Evolutionary conservation across 2,113 vertebrate genomes (phyloP), one percentile per base, ranked within the genome.

Genomic region (Dasyurus viverrinus): DNA sequence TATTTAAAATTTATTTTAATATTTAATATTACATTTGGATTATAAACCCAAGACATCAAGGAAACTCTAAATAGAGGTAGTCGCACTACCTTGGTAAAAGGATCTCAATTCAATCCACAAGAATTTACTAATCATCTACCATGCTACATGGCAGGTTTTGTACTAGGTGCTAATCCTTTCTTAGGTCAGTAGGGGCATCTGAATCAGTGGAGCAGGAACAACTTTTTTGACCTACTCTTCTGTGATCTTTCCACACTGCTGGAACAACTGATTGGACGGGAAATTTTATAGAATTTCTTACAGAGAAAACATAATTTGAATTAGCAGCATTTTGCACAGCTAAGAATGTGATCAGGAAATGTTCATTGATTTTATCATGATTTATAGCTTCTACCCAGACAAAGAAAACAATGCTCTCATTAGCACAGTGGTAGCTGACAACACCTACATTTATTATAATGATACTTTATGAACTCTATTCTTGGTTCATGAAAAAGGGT

Each of bases 1-100:
- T 60, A 97, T 94, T 95, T 76, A 57, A 57, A 27, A 68, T 57
- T 54, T 54, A 54, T 54, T 57, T 68, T 57, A 57, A 57, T 57
- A 57, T 68, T n/a, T 46, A 92, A 89, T 0, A 8, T 53, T 90
- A 30, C 16, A 4, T 93, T 97, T 95, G 10, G 96, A 93, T 1
- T 52, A 30, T 93, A 96, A 92, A 97, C 94, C 54, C 84, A 23
- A 6, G 91, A 30, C 11, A 50, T 23, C 93, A n/a, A 76, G 89
- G 0, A 24, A 0, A 27, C 89, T 48, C 92, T 54, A 90, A 92
- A 26, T 95, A 91, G 94, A 54, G 90, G 92, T 93, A 92, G 96
- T 95, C 95, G 91, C 53, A 53, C 92, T 36, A 54, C 5, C 0
- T 19, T 30, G 48, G 94, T 89, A 94, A 93, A 94, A 84, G 36